phyloP scores from a whole-genome alignment of 1,140 invertebrate genomes.

The Ectropis grisescens region DNA sequence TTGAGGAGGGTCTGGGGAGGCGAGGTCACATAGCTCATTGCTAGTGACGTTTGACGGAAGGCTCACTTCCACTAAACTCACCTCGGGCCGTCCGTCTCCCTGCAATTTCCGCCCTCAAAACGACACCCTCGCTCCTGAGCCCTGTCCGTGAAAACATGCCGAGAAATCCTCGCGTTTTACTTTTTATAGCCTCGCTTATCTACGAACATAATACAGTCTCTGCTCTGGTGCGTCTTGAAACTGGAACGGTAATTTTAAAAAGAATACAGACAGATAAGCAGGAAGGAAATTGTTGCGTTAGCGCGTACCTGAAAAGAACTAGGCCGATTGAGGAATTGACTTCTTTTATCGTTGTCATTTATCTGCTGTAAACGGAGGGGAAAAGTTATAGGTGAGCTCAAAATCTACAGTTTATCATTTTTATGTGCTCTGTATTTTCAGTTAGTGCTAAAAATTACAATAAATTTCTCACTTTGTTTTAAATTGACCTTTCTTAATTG shows the following conservation, averaged over 20 bases:
- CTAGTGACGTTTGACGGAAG: conserved; percentile 30
- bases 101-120: conserved; percentile 40
- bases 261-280: too few species aligned
- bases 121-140: conserved; percentile 28
- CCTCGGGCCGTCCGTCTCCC: conserved; percentile 24
- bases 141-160: conserved; percentile 20
- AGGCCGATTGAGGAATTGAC: too few species aligned
- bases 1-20: conserved; percentile 4
- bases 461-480: too few species aligned
- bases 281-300: neutral
- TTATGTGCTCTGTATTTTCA: too few species aligned
- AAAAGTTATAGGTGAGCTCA: too few species aligned
- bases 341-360: too few species aligned
- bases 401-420: too few species aligned
- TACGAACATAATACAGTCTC: conserved; percentile 15
- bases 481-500: too few species aligned
- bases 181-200: conserved; percentile 34
- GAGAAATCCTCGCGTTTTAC: conserved; percentile 31
- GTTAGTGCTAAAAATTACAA: too few species aligned
- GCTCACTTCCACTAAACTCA: conserved; percentile 25
- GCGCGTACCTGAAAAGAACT: neutral
- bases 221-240: conserved; percentile 15
- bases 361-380: too few species aligned
- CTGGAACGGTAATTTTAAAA: neutral
- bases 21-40: conserved; percentile 22